A percentile compares a stretch with the other conserved stretches of the same genome.
phyloP scores from a whole-genome alignment of 2,888 invertebrate genomes.

The Lasiommata megera region DNA sequence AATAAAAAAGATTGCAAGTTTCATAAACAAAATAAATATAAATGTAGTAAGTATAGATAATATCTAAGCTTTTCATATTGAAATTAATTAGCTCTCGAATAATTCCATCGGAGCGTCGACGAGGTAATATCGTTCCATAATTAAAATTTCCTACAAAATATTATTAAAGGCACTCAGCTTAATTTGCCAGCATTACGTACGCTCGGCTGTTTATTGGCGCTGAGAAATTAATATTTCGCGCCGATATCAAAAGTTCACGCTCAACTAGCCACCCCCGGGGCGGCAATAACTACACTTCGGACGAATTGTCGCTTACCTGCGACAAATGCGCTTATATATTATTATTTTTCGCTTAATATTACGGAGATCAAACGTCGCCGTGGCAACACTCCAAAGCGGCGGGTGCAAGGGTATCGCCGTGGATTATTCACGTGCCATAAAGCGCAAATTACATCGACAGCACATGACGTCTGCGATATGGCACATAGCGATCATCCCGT shows the following conservation, averaged over 20 bases:
- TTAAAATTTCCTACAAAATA: constrained; percentile 70
- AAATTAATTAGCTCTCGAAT: constrained; percentile 47
- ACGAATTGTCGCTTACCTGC: constrained; percentile 72
- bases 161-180: constrained; percentile 74
- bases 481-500: constrained; percentile 41
- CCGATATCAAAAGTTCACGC: constrained; percentile 79
- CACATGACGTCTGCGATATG: constrained; percentile 66
- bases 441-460: constrained; percentile 69
- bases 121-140: constrained; percentile 58
- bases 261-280: constrained; percentile 73
- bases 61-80: constrained; percentile 9
- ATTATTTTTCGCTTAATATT: constrained; percentile 64
- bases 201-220: constrained; percentile 71
- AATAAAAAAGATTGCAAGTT: background rate
- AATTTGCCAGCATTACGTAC: constrained; percentile 76
- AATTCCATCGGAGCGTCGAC: constrained; percentile 43
- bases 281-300: constrained; percentile 68
- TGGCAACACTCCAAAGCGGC: constrained; percentile 44
- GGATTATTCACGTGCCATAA: constrained; percentile 78
- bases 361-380: constrained; percentile 71
- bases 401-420: constrained; percentile 55
- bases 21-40: background rate
- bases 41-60: background rate
- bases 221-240: constrained; percentile 79
- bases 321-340: constrained; percentile 74